These are phyloP conservation scores for Listronotus bonariensis DNA, from an alignment of 1,140 invertebrate genomes.

Conservation along the genomic window DNA sequence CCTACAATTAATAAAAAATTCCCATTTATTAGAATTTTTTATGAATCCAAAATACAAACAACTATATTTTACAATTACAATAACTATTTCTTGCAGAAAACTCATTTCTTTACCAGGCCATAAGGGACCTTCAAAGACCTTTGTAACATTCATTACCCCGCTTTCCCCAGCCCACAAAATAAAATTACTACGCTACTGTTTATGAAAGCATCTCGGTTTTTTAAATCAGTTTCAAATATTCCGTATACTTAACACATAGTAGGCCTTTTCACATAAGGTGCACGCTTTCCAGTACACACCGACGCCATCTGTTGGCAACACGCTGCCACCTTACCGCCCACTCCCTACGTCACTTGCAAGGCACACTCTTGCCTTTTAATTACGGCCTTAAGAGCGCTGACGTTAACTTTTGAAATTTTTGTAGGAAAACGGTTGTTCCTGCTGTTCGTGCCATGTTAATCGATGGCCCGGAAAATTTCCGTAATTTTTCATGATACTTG, in stretches of 20 bases:
- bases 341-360: slow-evolving; percentile 15
- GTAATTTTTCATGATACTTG: not conserved
- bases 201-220: too few species aligned
- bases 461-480: slow-evolving; percentile 12
- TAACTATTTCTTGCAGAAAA: too few species aligned
- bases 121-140: too few species aligned
- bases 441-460: slow-evolving; percentile 17
- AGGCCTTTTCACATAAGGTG: slow-evolving; percentile 5
- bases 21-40: too few species aligned
- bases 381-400: slow-evolving; percentile 13
- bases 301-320: slow-evolving; percentile 6
- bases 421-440: slow-evolving; percentile 10
- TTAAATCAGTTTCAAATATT: slow-evolving; percentile 2
- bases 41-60: too few species aligned
- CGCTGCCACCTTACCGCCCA: not conserved
- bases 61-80: too few species aligned
- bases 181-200: too few species aligned
- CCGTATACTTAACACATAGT: not conserved
- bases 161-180: too few species aligned
- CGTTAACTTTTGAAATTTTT: slow-evolving; percentile 25
- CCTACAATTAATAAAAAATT: too few species aligned
- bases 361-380: slow-evolving; percentile 26
- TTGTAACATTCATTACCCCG: too few species aligned
- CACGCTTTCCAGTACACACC: slow-evolving; percentile 6
- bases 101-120: too few species aligned